Evolutionary conservation across 2,888 invertebrate species (phyloP).

Genomic region (Drosophila diplacantha): DNA sequence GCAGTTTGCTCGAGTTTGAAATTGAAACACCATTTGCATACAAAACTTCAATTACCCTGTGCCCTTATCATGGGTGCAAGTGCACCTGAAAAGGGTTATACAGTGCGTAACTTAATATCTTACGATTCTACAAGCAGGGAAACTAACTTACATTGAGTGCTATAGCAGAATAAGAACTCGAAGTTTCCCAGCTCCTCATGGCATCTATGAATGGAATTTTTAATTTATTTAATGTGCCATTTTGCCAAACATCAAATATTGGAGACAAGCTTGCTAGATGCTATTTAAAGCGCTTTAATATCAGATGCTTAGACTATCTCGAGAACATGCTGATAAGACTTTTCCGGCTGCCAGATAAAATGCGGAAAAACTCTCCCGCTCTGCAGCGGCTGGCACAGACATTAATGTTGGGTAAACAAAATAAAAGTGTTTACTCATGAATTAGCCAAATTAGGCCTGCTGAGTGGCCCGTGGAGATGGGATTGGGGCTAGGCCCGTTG

Average conservation of each 20-base stretch:
- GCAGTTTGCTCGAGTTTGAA: conserved; percentile 31
- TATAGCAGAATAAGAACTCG: not conserved
- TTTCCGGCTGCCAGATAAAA: conserved; percentile 19
- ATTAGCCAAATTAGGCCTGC: conserved; percentile 27
- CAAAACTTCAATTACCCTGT: conserved; percentile 20
- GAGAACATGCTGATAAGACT: conserved; percentile 44
- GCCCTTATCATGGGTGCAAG: conserved; percentile 15
- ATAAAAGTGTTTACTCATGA: conserved; percentile 17
- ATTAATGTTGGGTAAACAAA: conserved; percentile 27
- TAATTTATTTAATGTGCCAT: conserved; percentile 35
- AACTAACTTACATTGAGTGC: no score
- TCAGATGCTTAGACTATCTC: conserved; percentile 49
- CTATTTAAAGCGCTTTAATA: conserved; percentile 63
- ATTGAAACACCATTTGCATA: conserved; percentile 39
- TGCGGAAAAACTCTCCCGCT: conserved; percentile 4
- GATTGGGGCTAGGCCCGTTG: conserved; percentile 8
- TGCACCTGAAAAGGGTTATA: not conserved
- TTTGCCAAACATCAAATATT: conserved; percentile 6
- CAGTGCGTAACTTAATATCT: no score
- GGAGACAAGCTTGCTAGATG: conserved; percentile 44
- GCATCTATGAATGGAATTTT: conserved; percentile 1
- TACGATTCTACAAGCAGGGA: not conserved
- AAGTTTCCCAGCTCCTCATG: not conserved
- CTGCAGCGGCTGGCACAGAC: not conserved
- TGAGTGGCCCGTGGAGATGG: conserved; percentile 7